Base-by-base conservation (phyloP, 2,113 vertebrate species). In the Rhinoderma darwinii region DNA sequence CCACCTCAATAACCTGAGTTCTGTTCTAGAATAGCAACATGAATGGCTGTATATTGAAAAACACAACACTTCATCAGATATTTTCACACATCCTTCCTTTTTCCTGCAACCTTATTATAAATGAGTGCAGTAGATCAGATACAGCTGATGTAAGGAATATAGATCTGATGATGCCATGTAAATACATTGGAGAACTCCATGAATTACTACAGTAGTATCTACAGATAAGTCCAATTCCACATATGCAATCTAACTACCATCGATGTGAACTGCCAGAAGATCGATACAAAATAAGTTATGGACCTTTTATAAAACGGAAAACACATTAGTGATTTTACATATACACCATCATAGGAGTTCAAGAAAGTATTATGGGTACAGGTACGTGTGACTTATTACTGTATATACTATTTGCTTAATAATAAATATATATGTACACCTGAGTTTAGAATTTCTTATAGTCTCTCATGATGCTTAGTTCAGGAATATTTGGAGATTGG, bases 1-100 rank as follows among this genome's bases (percentile, higher is more conserved):
- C 37, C 78, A 74, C 78, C 85, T 87, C 78, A 44, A 32, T 87
- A 81, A 87, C 51, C 85, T 47, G 39, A n/a, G 8, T 56, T n/a
- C 66, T 72, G 41, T 59, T n/a, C 30, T 79, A 79, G 18, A 86
- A 73, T 59, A 27, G n/a, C 76, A 81, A 75, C 10, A 86, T 61
- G 20, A 73, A 59, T 87, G 78, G n/a, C 77, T 73, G 47, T 43
- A n/a, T 43, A 61, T 54, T 74, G 50, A 81, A 81, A 81, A 59
- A 82, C 27, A 87, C 39, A 81, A 74, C 10, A 59, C 32, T 50
- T 87, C 50, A 80, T 79, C 35, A 72, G 25, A 56, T 86, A 81
- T 25, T 44, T n/a, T 56, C 43, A 56, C 43, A 61, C 30, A 70
- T 12, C 35, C 61, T 59, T 84, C 32, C 37, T 27, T 25, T 74